Evolutionary conservation across 92 coral and sea anemone species (phyloP), one percentile per base, ranked within the genome.

Genomic region (Pocillopora grandis): DNA sequence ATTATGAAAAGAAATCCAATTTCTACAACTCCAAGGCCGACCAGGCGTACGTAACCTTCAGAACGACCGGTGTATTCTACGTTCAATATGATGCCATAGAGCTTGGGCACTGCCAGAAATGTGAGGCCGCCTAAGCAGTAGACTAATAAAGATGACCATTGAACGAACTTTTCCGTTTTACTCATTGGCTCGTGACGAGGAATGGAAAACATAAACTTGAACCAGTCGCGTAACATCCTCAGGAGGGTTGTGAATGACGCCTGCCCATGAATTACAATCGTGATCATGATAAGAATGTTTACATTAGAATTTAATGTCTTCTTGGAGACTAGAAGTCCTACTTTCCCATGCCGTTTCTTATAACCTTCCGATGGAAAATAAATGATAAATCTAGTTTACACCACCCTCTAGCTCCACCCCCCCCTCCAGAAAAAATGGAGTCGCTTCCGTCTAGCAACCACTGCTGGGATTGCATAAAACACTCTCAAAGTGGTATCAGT

Each of bases 141-240:
- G 63, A 62, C 84, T 23, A 66, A 27, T n/a, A 80, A 20, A 12
- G 84, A 80, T 5, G 84, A 80, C 84, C 84, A 66, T 42, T 52
- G 73, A 42, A 58, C 48, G 42, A 80, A 80, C 76, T 79, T 79
- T 36, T 79, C 74, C 48, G 84, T 79, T 56, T n/a, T 79, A 13
- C 35, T 66, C 84, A 79, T 66, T 16, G 76, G 76, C 76, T 79
- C 37, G 14, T 16, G 42, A 65, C 84, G 72, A 48, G 84, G 84
- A 58, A 80, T 52, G 15, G 84, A 66, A 12, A 80, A 15, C 76
- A 21, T 66, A 62, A 80, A 80, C 76, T 80, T 66, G 61, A 80
- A 42, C 76, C 84, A 80, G 84, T 80, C 84, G 12, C 59, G 76
- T 60, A 80, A 52, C 76, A 80, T 80, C 74, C 2, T 42, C 19